Evolutionary conservation across 2,113 vertebrate genomes (phyloP).

Genomic region (Thalassoma bifasciatum): DNA sequence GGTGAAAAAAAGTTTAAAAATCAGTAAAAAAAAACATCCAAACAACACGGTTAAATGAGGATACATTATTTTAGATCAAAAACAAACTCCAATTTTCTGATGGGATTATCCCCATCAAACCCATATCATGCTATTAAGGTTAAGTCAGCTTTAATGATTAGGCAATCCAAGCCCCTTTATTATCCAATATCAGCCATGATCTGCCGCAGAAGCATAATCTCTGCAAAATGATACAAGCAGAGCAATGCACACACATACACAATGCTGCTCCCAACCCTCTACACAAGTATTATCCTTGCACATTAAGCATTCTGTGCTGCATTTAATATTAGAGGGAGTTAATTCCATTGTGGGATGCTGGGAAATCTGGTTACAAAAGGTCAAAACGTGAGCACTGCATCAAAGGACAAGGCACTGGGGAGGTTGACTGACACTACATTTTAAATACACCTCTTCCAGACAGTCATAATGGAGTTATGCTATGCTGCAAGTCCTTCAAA

Average conservation of each 20-base stretch:
- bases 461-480: not conserved
- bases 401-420: constrained; percentile 28
- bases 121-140: constrained; percentile 73
- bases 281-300: constrained; percentile 23
- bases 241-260: not conserved
- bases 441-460: constrained; percentile 24
- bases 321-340: constrained; percentile 36
- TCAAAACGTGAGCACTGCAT: constrained; percentile 20
- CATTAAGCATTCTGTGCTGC: constrained; percentile 35
- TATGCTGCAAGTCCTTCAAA: constrained; percentile 1
- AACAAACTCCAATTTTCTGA: constrained; percentile 18
- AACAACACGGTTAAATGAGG: not conserved
- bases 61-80: not conserved
- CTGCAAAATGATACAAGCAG: constrained; percentile 42
- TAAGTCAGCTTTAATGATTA: constrained; percentile 71
- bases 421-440: constrained; percentile 18
- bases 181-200: constrained; percentile 67
- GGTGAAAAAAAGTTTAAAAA: not conserved
- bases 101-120: constrained; percentile 56
- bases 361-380: constrained; percentile 45
- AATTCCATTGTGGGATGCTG: constrained; percentile 36
- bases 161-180: constrained; percentile 42
- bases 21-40: not conserved
- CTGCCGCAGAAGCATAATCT: constrained; percentile 63
- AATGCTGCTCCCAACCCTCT: not conserved